Conservation (phyloP, 2,888 invertebrate genomes). For the Trissonchulus sp. region DNA sequence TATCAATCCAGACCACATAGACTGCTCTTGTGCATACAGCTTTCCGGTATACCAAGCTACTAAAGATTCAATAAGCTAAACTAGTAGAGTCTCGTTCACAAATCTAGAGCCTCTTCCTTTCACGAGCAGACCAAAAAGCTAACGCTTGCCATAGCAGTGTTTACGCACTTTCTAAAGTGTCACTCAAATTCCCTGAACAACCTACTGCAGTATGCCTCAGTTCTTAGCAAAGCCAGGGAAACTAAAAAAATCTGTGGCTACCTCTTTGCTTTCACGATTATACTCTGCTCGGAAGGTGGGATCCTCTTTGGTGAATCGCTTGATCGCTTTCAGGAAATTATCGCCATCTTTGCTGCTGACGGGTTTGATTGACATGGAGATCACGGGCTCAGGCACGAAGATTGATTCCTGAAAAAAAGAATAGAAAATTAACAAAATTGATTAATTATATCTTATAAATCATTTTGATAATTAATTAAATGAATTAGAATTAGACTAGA, state of each 20-base stretch:
- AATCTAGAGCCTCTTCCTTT: too few relatives aligned
- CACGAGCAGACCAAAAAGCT: too few relatives aligned
- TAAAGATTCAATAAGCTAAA: too few relatives aligned
- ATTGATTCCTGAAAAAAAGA: conserved; percentile 70
- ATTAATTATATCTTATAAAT: conserved; percentile 68
- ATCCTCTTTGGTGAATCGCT: conserved; percentile 93
- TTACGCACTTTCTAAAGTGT: too few relatives aligned
- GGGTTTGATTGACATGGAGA: conserved; percentile 82
- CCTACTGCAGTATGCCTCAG: background rate
- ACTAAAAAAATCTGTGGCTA: too few relatives aligned
- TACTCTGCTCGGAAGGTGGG: conserved; percentile 85
- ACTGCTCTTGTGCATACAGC: too few relatives aligned
- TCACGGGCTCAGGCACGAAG: conserved; percentile 90
- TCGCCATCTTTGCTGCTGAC: conserved; percentile 60
- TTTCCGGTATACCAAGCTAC: too few relatives aligned
- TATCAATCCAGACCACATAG: too few relatives aligned
- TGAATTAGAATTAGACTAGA: too few relatives aligned
- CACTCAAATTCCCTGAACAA: too few relatives aligned
- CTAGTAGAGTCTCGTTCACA: too few relatives aligned
- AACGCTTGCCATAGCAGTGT: too few relatives aligned
- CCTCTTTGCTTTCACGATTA: conserved; percentile 83
- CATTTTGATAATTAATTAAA: conserved; percentile 74
- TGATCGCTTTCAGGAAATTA: conserved; percentile 85
- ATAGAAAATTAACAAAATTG: conserved; percentile 12
- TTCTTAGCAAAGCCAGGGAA: background rate